Conservation (phyloP, 2,797 vertebrate genomes). For the Mormyrus hasselquistii region DNA sequence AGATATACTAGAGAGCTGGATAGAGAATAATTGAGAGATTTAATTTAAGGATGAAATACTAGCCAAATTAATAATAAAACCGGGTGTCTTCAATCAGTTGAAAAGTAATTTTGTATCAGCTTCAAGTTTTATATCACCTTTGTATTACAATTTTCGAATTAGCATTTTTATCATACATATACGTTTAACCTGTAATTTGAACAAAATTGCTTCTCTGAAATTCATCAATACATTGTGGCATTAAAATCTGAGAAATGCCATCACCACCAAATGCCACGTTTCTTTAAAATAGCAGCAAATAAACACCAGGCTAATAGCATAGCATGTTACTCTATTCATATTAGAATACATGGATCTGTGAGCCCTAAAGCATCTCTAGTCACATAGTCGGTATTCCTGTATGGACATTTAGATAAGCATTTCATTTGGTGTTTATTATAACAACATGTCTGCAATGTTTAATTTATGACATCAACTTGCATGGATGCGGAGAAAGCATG, state of each 20-base stretch:
- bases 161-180: neutral
- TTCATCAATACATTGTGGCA: neutral
- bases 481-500: slow-evolving; percentile 30
- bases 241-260: neutral
- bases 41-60: neutral
- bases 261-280: neutral
- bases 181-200: neutral
- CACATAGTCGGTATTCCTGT: slow-evolving; percentile 24
- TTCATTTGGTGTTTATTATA: slow-evolving; percentile 47
- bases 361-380: neutral
- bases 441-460: slow-evolving; percentile 48
- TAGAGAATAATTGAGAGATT: neutral
- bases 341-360: neutral
- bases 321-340: slow-evolving; percentile 21
- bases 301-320: neutral
- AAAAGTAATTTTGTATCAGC: neutral
- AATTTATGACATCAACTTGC: slow-evolving; percentile 54
- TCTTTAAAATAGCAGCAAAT: slow-evolving; percentile 14
- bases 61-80: neutral
- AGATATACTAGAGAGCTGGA: neutral
- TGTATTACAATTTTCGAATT: neutral
- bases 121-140: neutral
- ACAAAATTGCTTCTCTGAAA: neutral
- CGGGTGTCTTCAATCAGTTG: neutral
- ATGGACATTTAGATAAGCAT: slow-evolving; percentile 45